Evolutionary conservation across 2,888 invertebrate species (phyloP), one percentile per base, ranked within the genome.

Genomic region (Cryptocephalus primarius): DNA sequence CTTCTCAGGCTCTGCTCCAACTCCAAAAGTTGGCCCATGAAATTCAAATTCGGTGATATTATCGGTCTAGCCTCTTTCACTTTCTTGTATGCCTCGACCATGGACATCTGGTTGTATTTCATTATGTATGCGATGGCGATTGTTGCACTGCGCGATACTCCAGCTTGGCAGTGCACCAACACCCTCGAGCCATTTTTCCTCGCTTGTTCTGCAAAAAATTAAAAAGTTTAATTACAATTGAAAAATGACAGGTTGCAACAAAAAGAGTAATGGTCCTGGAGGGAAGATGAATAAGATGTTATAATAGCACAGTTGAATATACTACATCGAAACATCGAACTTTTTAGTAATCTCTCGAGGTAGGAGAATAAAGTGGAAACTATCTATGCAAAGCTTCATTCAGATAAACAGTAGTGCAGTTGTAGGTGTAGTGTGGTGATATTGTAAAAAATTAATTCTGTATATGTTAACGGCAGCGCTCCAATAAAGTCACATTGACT

Each of bases 71-170:
- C 83, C 55, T 81, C 78, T 66, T 90, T 88, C 47, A 95, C 94
- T 65, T 85, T 79, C 60, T 84, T 81, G 72, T 86, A 92, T 1
- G 93, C 93, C 64, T 94, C 90, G 40, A 88, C 79, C 75, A 87
- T 87, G 36, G 84, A 81, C 67, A 91, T 69, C 49, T 81, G 80
- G 66, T 85, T 84, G 71, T 88, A 86, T 61, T 88, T 84, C 89
- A 95, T 93, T 60, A 94, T 80, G 73, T 90, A 95, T 42, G 94
- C 93, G 64, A 95, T 93, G 63, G 92, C 91, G 65, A 95, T 82
- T 52, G 94, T 94, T 52, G 94, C 92, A 54, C 93, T 93, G 55
- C 94, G 79, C 46, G 93, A 94, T 43, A 95, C 88, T 44, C 95
- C 95, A 43, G 93, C 94, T 64, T 94, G 94, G 70, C 95, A 95